These are phyloP conservation scores for Lasiommata megera DNA, from an alignment of 2,888 invertebrate genomes.

Conservation along the genomic window DNA sequence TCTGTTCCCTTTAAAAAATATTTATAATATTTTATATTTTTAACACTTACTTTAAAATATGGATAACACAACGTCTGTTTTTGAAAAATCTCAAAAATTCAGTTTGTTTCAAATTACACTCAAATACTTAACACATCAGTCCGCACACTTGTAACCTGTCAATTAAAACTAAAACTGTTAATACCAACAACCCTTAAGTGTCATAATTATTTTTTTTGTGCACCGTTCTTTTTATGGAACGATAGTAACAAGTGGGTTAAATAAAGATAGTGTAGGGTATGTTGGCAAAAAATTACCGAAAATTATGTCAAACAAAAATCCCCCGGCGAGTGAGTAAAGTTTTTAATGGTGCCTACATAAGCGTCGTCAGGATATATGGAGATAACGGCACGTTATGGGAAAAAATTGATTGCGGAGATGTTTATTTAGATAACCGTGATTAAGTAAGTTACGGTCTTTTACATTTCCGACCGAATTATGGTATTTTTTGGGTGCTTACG, in stretches of 20 bases:
- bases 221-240: no score
- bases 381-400: slow-evolving; percentile 14
- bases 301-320: slow-evolving; percentile 19
- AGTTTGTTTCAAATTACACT: no score
- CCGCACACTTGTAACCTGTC: no score
- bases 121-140: no score
- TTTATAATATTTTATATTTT: no score
- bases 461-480: not conserved
- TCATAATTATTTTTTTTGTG: no score
- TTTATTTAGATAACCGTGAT: slow-evolving; percentile 9
- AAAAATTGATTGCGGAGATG: slow-evolving; percentile 11
- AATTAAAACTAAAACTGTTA: no score
- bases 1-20: no score
- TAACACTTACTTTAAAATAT: no score
- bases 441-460: slow-evolving; percentile 9
- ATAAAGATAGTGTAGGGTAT: not conserved
- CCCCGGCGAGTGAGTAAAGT: slow-evolving; percentile 4
- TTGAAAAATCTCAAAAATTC: no score
- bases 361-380: slow-evolving; percentile 11
- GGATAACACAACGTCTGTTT: no score
- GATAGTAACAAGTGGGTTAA: not conserved
- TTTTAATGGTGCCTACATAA: slow-evolving; percentile 10
- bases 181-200: no score
- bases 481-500: not conserved
- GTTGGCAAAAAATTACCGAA: slow-evolving; percentile 19